A percentile compares a stretch with the other conserved stretches of the same genome.
Conservation (phyloP, 2,113 vertebrate genomes). For the Leptocoma aspasia region DNA sequence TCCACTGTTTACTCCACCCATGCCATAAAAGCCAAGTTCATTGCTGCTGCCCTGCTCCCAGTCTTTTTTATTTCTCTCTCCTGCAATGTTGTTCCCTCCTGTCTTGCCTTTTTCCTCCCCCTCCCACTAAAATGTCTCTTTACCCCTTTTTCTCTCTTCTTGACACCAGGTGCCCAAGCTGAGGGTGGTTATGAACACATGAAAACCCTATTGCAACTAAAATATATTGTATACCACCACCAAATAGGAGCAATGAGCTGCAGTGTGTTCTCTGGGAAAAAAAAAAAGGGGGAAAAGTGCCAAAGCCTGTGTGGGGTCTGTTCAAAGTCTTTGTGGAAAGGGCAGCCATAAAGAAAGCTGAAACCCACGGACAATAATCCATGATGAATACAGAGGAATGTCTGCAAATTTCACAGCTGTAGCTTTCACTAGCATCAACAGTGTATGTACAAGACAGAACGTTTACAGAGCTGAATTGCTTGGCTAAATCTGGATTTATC, state of each 20-base stretch:
- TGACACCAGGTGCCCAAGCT: not conserved
- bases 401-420: not conserved
- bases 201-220: not conserved
- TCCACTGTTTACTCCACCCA: not conserved
- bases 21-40: not conserved
- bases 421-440: not conserved
- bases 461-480: not conserved
- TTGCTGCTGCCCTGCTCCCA: not conserved
- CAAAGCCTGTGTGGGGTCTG: not conserved
- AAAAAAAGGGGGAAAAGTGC: accelerated
- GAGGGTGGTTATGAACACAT: not conserved
- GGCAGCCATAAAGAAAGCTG: not conserved
- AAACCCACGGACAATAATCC: not conserved
- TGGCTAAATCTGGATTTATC: not conserved
- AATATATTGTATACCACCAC: not conserved
- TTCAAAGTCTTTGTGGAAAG: not conserved
- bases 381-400: not conserved
- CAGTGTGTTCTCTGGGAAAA: not conserved
- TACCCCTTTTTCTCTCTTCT: not conserved
- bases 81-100: not conserved
- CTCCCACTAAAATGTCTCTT: not conserved
- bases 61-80: not conserved
- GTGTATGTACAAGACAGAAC: not conserved
- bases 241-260: not conserved
- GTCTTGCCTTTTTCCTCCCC: not conserved